Evolutionary conservation across 2,888 invertebrate species (phyloP), one percentile per base, ranked within the genome.

Genomic region (Stenolophus ochropezus): DNA sequence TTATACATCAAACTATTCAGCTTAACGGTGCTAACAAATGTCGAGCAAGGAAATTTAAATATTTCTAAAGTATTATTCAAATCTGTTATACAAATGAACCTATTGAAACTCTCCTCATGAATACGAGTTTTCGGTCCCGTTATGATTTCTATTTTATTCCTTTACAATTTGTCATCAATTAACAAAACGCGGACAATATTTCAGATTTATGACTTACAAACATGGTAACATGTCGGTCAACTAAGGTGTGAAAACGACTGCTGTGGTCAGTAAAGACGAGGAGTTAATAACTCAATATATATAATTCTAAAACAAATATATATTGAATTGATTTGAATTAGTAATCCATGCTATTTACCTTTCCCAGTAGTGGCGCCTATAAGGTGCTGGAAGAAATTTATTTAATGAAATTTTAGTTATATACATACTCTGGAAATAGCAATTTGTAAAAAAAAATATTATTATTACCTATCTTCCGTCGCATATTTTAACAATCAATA

Each of bases 161-260:
- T 73, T 2, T 47, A 73, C 49, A 69, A 69, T 73, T 73, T 73
- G 47, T 73, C 21, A 14, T 47, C 47, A 73, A 73, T 69, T 69
- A 69, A 69, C 33, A 61, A 61, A 61, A 61, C 14, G 61, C 61
- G 61, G 61, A 25, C 25, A 61, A 61, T 42, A 42, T 69, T 69
- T 69, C 6, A 69, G 18, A 69, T 69, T 69, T 69, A 69, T 18
- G 20, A 42, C 47, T 69, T 69, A 69, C 42, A 69, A 42, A 69
- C 69, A 69, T 20, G 18, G 20, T 69, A 42, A 33, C 42, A 69
- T 69, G 18, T 33, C 69, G 69, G 69, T 11, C 69, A 69, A 33
- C 16, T 2, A n/a, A 69, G 69, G 69, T 69, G 69, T 69, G 21
- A 42, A 69, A 69, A 69, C 69, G 33, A 42, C 11, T 8, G 33